Conservation (phyloP, 2,113 vertebrate species). For the Eptesicus fuscus region DNA sequence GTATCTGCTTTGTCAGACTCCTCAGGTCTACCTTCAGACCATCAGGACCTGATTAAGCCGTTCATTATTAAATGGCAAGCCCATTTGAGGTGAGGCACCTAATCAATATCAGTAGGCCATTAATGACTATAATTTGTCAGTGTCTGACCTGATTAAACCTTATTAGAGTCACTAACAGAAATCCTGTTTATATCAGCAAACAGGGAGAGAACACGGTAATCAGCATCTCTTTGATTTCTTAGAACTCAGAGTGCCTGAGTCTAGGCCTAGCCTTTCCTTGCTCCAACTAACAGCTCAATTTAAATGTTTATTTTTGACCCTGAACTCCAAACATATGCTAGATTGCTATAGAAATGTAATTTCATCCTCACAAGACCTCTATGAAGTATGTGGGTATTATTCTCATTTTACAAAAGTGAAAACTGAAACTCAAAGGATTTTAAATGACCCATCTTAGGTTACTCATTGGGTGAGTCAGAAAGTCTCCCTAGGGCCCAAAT, state of each 20-base stretch:
- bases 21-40: not conserved
- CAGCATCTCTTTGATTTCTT: conserved; percentile 23
- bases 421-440: not conserved
- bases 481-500: not conserved
- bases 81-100: not conserved
- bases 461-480: not conserved
- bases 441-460: not conserved
- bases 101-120: not conserved
- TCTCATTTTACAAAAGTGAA: not conserved
- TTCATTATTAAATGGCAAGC: conserved; percentile 2
- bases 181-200: not conserved
- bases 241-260: not conserved
- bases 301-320: conserved; percentile 10
- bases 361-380: not conserved
- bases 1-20: not conserved
- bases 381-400: not conserved
- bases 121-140: not conserved
- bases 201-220: not conserved
- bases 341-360: not conserved
- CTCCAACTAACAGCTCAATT: not conserved
- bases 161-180: not conserved
- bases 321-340: not conserved
- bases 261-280: not conserved
- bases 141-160: not conserved
- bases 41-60: not conserved